Evolutionary conservation across 1,140 invertebrate genomes (phyloP).

Genomic region (Cherax destructor): DNA sequence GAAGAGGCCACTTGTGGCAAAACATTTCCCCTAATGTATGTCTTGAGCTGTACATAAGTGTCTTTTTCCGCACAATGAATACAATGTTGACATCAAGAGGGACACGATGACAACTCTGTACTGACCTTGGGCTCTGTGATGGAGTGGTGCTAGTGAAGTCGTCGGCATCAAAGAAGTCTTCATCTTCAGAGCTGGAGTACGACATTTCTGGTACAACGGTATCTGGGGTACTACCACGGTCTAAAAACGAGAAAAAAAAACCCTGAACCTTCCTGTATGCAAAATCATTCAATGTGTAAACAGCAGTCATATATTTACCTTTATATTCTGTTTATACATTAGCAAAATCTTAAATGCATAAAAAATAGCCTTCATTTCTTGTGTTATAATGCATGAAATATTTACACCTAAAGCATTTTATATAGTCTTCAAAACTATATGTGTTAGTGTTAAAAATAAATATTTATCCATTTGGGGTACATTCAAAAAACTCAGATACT

Average conservation of each 20-base stretch:
- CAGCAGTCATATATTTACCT: background rate
- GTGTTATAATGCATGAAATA: too few species aligned
- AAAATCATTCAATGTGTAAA: background rate
- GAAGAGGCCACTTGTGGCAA: too few species aligned
- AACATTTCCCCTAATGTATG: too few species aligned
- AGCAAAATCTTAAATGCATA: background rate
- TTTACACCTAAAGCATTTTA: too few species aligned
- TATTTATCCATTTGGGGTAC: too few species aligned
- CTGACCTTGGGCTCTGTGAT: constrained; percentile 65
- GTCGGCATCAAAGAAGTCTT: constrained; percentile 96
- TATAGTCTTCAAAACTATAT: too few species aligned
- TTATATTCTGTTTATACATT: background rate
- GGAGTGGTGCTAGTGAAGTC: constrained; percentile 77
- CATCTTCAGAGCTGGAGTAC: constrained; percentile 95
- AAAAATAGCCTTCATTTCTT: too few species aligned
- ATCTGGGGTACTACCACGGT: constrained; percentile 27
- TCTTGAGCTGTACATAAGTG: too few species aligned
- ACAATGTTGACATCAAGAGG: background rate
- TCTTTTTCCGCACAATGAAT: too few species aligned
- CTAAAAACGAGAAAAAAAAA: constrained; percentile 1
- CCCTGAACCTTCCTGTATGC: background rate
- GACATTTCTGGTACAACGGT: constrained; percentile 88
- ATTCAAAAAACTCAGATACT: too few species aligned
- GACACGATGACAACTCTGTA: background rate
- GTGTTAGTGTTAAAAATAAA: too few species aligned